Conservation (phyloP, 1,140 invertebrate genomes). For the Anastrepha ludens region DNA sequence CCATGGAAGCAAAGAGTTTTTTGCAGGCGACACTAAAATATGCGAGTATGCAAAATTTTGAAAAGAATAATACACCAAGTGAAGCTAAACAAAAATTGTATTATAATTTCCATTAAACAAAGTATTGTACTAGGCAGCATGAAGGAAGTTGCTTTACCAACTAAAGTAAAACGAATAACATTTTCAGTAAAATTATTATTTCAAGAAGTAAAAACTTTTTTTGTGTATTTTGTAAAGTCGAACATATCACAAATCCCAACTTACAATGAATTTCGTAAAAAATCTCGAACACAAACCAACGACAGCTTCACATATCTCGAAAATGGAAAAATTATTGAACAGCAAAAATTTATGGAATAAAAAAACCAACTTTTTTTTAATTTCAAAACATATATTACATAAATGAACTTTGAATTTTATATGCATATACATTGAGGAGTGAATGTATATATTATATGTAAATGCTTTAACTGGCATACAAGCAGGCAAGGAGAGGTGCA, state of each 20-base stretch:
- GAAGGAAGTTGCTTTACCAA: no score
- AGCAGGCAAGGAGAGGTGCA: no score
- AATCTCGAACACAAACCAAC: conserved; percentile 34
- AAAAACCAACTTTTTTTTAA: neutral
- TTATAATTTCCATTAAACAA: no score
- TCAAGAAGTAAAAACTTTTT: no score
- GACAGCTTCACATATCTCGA: conserved; percentile 43
- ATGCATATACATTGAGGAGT: neutral
- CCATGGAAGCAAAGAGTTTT: no score
- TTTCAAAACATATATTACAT: neutral
- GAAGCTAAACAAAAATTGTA: no score
- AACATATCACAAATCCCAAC: conserved; percentile 36
- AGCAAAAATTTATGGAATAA: neutral
- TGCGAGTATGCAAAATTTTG: no score
- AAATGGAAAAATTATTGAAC: neutral
- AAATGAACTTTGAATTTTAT: neutral
- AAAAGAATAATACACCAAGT: no score
- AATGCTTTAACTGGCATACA: no score
- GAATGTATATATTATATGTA: no score
- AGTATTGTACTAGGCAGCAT: no score
- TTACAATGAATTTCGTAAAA: conserved; percentile 21
- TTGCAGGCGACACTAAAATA: no score
- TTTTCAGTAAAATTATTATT: neutral
- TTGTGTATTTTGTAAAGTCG: neutral
- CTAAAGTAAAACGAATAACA: neutral